Percentiles rank a stretch among this genome's conserved stretches.
Evolutionary conservation across 2,888 invertebrate species (phyloP).

Genomic region (Apomyelois bistriatella): DNA sequence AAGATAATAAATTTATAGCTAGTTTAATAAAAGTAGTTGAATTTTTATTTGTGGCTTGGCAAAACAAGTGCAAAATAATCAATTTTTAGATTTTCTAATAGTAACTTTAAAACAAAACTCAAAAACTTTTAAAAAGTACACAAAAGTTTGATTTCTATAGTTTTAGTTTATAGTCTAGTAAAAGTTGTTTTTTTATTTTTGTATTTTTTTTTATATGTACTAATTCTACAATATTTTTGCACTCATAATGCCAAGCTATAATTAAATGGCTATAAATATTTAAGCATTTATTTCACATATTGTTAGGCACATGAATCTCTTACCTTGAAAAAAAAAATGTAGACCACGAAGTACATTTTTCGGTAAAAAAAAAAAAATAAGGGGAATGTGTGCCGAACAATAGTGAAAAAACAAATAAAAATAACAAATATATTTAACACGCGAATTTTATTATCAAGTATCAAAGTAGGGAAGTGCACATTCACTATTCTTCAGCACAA

Average conservation of each 20-base stretch:
- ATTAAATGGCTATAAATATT: neutral
- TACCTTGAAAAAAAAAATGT: slow-evolving; percentile 42
- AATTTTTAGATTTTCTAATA: too few species aligned
- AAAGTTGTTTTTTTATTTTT: too few species aligned
- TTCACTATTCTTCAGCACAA: slow-evolving; percentile 81
- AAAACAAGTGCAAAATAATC: too few species aligned
- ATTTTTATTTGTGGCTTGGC: too few species aligned
- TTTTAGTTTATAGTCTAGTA: too few species aligned
- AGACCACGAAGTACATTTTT: slow-evolving; percentile 14
- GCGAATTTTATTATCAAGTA: slow-evolving; percentile 21
- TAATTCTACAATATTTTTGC: too few species aligned
- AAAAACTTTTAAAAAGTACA: too few species aligned
- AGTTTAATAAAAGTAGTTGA: too few species aligned
- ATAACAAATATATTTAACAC: slow-evolving; percentile 33
- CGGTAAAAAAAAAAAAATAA: slow-evolving; percentile 26
- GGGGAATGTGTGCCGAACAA: slow-evolving; percentile 87
- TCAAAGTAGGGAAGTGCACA: slow-evolving; percentile 71
- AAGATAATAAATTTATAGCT: too few species aligned
- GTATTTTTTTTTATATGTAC: too few species aligned
- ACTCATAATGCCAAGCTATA: neutral
- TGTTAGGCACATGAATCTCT: slow-evolving; percentile 76
- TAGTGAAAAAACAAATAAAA: slow-evolving; percentile 83
- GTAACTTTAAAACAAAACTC: too few species aligned
- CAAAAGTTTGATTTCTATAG: too few species aligned
- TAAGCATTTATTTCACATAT: slow-evolving; percentile 38